These are phyloP conservation scores for Trichoplusia ni DNA, from an alignment of 1,140 invertebrate genomes.

Conservation along the genomic window DNA sequence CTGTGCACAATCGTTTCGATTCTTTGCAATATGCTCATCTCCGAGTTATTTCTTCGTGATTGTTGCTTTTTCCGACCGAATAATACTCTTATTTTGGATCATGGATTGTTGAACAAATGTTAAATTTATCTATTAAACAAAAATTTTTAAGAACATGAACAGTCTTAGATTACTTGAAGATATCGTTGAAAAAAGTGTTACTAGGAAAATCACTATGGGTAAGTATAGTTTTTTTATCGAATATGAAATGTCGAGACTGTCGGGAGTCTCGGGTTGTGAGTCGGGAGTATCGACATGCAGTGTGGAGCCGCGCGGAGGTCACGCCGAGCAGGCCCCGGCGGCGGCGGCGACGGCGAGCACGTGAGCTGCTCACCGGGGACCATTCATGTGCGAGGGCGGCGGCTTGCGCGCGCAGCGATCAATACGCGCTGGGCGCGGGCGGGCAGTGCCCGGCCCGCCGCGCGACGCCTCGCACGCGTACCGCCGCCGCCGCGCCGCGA, in stretches of 20 bases:
- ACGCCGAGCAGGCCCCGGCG: constrained; percentile 35
- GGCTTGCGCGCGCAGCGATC: constrained; percentile 74
- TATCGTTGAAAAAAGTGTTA: too few species aligned
- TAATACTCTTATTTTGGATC: too few species aligned
- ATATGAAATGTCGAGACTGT: not conserved
- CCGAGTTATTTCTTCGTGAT: too few species aligned
- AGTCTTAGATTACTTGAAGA: too few species aligned
- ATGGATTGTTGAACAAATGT: too few species aligned
- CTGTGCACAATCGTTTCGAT: not conserved
- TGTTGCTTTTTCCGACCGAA: too few species aligned
- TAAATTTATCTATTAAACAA: too few species aligned
- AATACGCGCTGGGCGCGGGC: constrained; percentile 53
- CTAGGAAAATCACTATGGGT: too few species aligned
- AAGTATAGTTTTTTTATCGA: not conserved
- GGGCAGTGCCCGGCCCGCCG: constrained; percentile 70
- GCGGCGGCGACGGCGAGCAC: constrained; percentile 54
- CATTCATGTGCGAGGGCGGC: constrained; percentile 72
- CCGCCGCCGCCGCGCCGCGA: constrained; percentile 48
- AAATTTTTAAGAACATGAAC: too few species aligned
- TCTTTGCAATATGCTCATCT: too few species aligned
- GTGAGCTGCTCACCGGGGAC: constrained; percentile 65
- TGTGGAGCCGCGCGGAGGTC: constrained; percentile 36
- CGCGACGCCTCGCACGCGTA: constrained; percentile 61
- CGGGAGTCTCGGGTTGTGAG: not conserved
- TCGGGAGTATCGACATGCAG: constrained; percentile 37